Percentiles rank a stretch among this genome's conserved stretches.
Conservation (phyloP, 1,140 invertebrate genomes). For the Tenebrio molitor region DNA sequence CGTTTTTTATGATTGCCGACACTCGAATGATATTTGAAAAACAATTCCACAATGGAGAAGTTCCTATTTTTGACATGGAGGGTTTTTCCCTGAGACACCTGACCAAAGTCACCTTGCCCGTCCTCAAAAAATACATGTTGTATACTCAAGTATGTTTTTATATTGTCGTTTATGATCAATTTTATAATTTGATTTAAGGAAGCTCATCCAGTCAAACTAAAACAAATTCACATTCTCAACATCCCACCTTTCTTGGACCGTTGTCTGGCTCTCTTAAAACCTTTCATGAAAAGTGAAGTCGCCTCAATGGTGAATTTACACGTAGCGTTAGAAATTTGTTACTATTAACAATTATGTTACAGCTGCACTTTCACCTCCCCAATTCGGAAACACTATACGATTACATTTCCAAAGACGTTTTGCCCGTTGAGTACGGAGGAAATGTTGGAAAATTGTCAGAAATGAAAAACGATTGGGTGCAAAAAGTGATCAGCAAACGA, state of each 20-base stretch:
- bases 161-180: not conserved
- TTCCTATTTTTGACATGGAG: constrained; percentile 79
- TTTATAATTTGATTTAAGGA: constrained; percentile 72
- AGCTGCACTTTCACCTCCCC: constrained; percentile 74
- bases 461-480: constrained; percentile 71
- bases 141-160: constrained; percentile 70
- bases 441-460: constrained; percentile 70
- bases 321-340: not conserved
- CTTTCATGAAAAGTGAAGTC: constrained; percentile 76
- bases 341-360: constrained; percentile 58
- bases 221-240: constrained; percentile 81
- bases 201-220: constrained; percentile 80
- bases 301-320: constrained; percentile 69
- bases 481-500: constrained; percentile 61
- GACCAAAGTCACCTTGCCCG: constrained; percentile 73
- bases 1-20: constrained; percentile 79
- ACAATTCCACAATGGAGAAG: constrained; percentile 73
- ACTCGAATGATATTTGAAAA: constrained; percentile 71
- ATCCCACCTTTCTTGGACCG: constrained; percentile 75
- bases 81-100: constrained; percentile 75
- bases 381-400: constrained; percentile 73
- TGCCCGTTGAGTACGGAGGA: constrained; percentile 78
- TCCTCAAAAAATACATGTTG: constrained; percentile 77
- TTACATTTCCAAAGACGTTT: constrained; percentile 72
- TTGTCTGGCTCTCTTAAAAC: constrained; percentile 74